Percentiles rank a stretch among this genome's conserved stretches.
Conservation (phyloP, 1,140 invertebrate genomes). For the Ooceraea biroi region DNA sequence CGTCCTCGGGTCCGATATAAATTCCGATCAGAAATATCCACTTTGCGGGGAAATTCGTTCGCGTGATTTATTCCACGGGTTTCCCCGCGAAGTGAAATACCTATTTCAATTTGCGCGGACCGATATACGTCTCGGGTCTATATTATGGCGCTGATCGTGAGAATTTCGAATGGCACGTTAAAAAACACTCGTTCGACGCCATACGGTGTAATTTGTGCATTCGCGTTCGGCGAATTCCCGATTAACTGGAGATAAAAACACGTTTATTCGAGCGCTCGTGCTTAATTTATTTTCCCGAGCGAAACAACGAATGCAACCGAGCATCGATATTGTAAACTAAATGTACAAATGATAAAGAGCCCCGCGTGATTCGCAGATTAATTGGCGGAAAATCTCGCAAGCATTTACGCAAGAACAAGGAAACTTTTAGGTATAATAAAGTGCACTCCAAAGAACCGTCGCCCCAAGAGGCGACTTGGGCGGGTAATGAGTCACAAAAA, state of each 20-base stretch:
- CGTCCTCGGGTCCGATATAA: constrained; percentile 45
- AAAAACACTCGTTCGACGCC: constrained; percentile 4
- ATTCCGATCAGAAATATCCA: constrained; percentile 70
- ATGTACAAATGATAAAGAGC: background rate
- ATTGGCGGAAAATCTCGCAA: background rate
- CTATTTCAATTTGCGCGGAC: constrained; percentile 60
- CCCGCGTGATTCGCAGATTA: background rate
- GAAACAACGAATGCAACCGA: background rate
- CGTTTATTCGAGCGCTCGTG: background rate
- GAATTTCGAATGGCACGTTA: constrained; percentile 39
- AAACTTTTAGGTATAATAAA: constrained; percentile 28
- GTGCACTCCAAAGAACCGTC: background rate
- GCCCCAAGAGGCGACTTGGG: background rate
- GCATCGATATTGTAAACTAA: background rate
- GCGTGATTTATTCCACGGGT: constrained; percentile 59
- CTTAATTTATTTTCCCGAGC: background rate
- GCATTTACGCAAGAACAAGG: background rate
- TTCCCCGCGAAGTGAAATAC: constrained; percentile 35
- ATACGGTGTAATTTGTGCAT: constrained; percentile 26
- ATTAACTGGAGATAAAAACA: background rate
- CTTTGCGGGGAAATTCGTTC: constrained; percentile 62
- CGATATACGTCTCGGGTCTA: constrained; percentile 2
- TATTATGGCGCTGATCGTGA: constrained; percentile 2
- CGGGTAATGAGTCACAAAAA: constrained; percentile 44
- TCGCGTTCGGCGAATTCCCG: constrained; percentile 11